Evolutionary conservation across 2,888 invertebrate genomes (phyloP).

Genomic region (Mimachlamys varia): DNA sequence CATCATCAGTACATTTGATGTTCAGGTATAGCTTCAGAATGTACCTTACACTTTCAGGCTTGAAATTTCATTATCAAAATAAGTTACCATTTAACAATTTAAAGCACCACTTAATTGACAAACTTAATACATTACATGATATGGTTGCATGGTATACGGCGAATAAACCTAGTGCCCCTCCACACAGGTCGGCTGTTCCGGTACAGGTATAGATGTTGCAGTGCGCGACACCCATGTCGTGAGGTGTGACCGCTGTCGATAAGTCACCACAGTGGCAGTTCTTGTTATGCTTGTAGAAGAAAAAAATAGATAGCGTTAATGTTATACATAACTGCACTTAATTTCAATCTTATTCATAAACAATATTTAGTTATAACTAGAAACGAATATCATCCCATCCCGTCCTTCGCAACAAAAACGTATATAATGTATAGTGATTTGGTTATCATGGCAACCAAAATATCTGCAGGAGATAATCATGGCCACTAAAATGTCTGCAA

Average conservation of each 20-base stretch:
- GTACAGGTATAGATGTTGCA: not conserved
- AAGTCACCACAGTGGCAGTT: not conserved
- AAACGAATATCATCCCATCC: too few relatives aligned
- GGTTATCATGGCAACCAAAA: too few relatives aligned
- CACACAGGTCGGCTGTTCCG: not conserved
- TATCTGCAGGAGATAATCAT: too few relatives aligned
- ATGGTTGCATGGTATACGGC: not conserved
- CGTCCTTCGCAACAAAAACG: too few relatives aligned
- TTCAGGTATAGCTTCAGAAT: too few relatives aligned
- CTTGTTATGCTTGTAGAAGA: not conserved
- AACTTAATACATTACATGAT: not conserved
- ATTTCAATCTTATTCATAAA: too few relatives aligned
- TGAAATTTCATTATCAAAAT: not conserved
- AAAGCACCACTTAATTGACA: not conserved
- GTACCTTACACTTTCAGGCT: too few relatives aligned
- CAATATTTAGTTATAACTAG: too few relatives aligned
- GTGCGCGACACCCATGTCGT: not conserved
- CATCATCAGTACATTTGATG: too few relatives aligned
- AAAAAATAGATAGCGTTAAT: not conserved
- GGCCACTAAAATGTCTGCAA: too few relatives aligned
- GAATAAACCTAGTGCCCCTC: not conserved
- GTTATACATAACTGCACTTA: not conserved
- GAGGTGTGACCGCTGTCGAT: not conserved
- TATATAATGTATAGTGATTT: too few relatives aligned
- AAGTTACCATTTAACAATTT: not conserved